Conservation (phyloP, 2,113 vertebrate species). For the Morone saxatilis region DNA sequence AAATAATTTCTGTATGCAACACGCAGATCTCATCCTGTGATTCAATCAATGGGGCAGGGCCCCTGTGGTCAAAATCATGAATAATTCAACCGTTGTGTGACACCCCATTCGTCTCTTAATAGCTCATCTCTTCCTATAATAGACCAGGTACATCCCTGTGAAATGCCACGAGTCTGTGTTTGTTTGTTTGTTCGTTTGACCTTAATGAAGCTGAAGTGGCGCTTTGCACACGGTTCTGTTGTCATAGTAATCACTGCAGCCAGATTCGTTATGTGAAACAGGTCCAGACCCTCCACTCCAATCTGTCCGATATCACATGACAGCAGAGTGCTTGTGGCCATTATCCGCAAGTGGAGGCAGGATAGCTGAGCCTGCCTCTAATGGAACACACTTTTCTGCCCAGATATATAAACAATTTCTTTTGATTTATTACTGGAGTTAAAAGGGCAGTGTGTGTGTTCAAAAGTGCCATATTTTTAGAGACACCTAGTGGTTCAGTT, state of each 20-base stretch:
- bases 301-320: constrained; percentile 36
- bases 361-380: constrained; percentile 28
- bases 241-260: constrained; percentile 35
- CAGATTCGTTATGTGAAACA: constrained; percentile 36
- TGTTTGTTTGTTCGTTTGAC: constrained; percentile 16
- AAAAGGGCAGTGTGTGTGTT: neutral
- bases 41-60: constrained; percentile 57
- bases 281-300: constrained; percentile 25
- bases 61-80: constrained; percentile 53
- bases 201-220: constrained; percentile 2
- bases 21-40: constrained; percentile 44
- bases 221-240: constrained; percentile 23
- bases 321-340: constrained; percentile 32
- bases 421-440: constrained; percentile 18
- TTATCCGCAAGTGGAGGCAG: constrained; percentile 33
- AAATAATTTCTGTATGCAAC: constrained; percentile 45
- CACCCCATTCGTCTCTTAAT: constrained; percentile 39
- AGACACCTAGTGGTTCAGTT: neutral
- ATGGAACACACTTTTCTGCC: constrained; percentile 17
- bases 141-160: constrained; percentile 18
- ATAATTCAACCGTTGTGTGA: constrained; percentile 65
- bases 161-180: constrained; percentile 2
- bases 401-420: constrained; percentile 10
- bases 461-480: neutral
- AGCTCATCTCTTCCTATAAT: constrained; percentile 11